Conservation (phyloP, 2,113 vertebrate species). For the Stomatorhinus ivindoensis region DNA sequence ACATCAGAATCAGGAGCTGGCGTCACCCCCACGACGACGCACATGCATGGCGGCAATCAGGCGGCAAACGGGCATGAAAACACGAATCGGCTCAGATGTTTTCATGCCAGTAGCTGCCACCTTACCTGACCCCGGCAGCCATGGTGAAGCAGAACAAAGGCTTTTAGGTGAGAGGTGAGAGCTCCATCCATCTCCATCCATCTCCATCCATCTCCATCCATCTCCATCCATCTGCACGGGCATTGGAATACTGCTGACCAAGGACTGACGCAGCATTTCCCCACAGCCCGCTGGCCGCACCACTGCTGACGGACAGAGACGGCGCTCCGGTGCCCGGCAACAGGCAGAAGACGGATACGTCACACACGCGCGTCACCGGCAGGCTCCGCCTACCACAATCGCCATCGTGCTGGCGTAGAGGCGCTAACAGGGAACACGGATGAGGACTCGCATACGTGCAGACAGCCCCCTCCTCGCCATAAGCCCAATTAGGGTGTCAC, state of each 20-base stretch:
- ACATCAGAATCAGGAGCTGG: background rate
- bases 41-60: background rate
- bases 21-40: background rate
- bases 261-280: background rate
- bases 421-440: background rate
- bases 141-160: background rate
- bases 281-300: background rate
- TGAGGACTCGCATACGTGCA: background rate
- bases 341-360: background rate
- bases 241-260: too few species aligned
- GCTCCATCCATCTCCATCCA: background rate
- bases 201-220: background rate
- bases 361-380: background rate
- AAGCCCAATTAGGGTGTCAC: background rate
- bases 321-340: background rate
- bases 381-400: background rate
- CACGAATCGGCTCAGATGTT: background rate
- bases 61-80: background rate
- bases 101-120: background rate
- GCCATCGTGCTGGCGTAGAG: background rate
- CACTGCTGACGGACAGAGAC: background rate
- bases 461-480: background rate
- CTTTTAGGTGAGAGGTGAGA: background rate
- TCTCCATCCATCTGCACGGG: too few species aligned
- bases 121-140: background rate